Evolutionary conservation across 2,888 invertebrate species (phyloP), one percentile per base, ranked within the genome.

Genomic region (Trachelus stipa): DNA sequence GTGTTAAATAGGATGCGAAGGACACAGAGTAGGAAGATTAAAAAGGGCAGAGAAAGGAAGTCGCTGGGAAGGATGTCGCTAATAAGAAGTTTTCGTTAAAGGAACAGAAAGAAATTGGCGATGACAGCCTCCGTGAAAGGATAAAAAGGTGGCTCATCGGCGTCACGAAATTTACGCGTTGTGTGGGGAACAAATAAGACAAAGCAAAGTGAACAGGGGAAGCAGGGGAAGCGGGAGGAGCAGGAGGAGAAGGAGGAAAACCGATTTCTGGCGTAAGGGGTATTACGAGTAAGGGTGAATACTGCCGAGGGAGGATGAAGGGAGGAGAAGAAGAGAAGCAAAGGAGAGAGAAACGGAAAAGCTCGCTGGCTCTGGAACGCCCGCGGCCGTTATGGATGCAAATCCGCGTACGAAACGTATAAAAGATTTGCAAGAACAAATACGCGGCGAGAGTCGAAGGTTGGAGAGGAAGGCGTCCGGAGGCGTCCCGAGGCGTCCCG

Each of bases 371-470:
- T 79, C 80, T 82, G 78, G 81, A 83, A 77, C 80, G 81, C 79
- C 77, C 78, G 73, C 73, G 77, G 73, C 85, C 83, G 86, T 88
- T 87, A 88, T 83, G 85, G 85, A 89, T 90, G 89, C 85, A 90
- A 90, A 90, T 90, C 86, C 85, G 81, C 82, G 85, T 85, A 85
- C 85, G 85, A 85, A 87, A 84, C 85, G 88, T 87, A 88, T 86
- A 88, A 89, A 88, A 89, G 87, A 89, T 90, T 89, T 87, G 87
- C 88, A 87, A 87, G 88, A 88, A 88, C 88, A 89, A 88, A 90
- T 88, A 88, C 85, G 84, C 82, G 84, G 77, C 80, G 74, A 74
- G 77, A 82, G 82, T 71, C 68, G 73, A 69, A 69, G 75, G 75
- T 56, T 74, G 75, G 78, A 68, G 78, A 71, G 33, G 56, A 78